Evolutionary conservation across 2,113 vertebrate genomes (phyloP), one percentile per base, ranked within the genome.

Genomic region (Ailuropoda melanoleuca): DNA sequence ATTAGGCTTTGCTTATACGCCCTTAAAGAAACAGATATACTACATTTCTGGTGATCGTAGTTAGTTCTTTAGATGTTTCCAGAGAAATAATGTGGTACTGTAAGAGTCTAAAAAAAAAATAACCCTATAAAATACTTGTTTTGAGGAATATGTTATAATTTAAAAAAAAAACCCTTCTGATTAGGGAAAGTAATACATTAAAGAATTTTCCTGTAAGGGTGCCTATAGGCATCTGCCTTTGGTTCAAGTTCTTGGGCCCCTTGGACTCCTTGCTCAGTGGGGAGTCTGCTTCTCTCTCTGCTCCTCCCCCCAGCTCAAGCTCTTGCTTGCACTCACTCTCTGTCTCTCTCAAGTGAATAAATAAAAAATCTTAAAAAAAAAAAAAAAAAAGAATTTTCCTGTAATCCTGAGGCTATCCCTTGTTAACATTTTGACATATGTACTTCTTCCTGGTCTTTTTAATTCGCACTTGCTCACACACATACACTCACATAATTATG

Each of bases 11-110:
- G 60, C 17, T 29, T 92, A 39, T 56, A 90, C 26, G 10, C 48
- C 34, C 37, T 43, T 72, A 80, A 82, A 92, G 78, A 89, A 93
- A 90, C 31, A 77, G n/a, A 80, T 15, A 46, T 48, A 72, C 1
- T 31, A 11, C 37, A 34, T 92, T 87, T 34, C 64, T 80, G 17
- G 21, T 80, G n/a, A 93, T 70, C 37, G 37, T 39, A 53, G 31
- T 75, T 91, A 60, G 66, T 91, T 91, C 24, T 92, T 77, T 53
- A 34, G 21, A 70, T 90, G 60, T 89, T 89, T 72, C 88, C n/a
- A 62, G 72, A 92, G 43, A 85, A 93, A 81, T 94, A 70, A 39
- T 72, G 31, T 90, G 29, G 18, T 93, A 87, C 37, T 90, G 74
- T 37, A 87, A 90, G 85, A 87, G 21, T 78, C 78, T 84, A 23